A percentile compares a stretch with the other conserved stretches of the same genome.
Evolutionary conservation across 2,888 invertebrate genomes (phyloP).

Genomic region (Eumerus sabulonum): DNA sequence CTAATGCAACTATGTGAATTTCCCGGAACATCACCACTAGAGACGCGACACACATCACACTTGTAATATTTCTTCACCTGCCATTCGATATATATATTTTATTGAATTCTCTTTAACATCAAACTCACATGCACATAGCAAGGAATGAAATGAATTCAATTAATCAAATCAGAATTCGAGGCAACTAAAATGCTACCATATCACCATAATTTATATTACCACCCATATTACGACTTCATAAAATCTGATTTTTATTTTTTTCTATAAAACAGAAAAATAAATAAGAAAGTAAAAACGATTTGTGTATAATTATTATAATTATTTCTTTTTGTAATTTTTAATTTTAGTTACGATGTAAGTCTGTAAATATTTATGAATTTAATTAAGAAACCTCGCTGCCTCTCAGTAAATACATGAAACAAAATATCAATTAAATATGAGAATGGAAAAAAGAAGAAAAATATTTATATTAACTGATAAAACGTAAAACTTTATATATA

Average conservation of each 20-base stretch:
- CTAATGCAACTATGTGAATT: slow-evolving; percentile 11
- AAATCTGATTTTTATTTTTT: slow-evolving; percentile 4
- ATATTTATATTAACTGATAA: slow-evolving; percentile 60
- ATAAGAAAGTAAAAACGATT: slow-evolving; percentile 24
- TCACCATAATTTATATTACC: slow-evolving; percentile 44
- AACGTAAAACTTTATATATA: slow-evolving; percentile 21
- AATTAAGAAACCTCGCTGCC: slow-evolving; percentile 76
- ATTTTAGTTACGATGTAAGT: slow-evolving; percentile 33
- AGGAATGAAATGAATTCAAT: slow-evolving; percentile 21
- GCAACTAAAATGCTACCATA: slow-evolving; percentile 43
- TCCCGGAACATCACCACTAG: slow-evolving; percentile 1
- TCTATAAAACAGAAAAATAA: slow-evolving; percentile 23
- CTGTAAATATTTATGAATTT: slow-evolving; percentile 64
- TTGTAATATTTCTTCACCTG: slow-evolving; percentile 45
- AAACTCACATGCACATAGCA: slow-evolving; percentile 29
- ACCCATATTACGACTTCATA: slow-evolving; percentile 7
- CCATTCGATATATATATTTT: slow-evolving; percentile 15
- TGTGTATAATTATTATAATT: slow-evolving; percentile 60
- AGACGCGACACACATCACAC: slow-evolving; percentile 24
- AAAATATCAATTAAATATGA: slow-evolving; percentile 51
- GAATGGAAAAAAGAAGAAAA: slow-evolving; percentile 35
- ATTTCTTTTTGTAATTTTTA: slow-evolving; percentile 46
- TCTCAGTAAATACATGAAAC: slow-evolving; percentile 74
- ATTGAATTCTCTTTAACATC: slow-evolving; percentile 29
- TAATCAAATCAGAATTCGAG: slow-evolving; percentile 10